A percentile compares a stretch with the other conserved stretches of the same genome.
phyloP scores from a whole-genome alignment of 2,888 invertebrate species.

The Dicycla oo region DNA sequence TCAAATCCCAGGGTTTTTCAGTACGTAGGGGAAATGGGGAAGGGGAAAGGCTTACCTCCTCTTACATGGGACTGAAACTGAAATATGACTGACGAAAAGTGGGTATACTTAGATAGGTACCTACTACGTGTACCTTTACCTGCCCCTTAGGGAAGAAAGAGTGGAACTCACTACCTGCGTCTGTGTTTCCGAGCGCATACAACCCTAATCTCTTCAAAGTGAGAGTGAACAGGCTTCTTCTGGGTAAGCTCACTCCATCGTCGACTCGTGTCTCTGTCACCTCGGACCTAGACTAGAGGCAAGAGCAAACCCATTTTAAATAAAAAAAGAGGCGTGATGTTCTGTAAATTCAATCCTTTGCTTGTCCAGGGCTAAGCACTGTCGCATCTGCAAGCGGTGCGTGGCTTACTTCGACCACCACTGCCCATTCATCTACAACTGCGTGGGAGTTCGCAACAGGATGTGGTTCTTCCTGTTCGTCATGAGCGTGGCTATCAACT shows the following conservation, averaged over 20 bases:
- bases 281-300: too few species aligned
- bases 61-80: background rate
- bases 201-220: too few species aligned
- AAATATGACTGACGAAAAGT: background rate
- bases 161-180: too few species aligned
- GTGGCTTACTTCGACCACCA: constrained; percentile 98
- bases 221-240: too few species aligned
- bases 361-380: constrained; percentile 94
- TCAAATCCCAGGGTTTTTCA: background rate
- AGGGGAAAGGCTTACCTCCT: background rate
- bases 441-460: constrained; percentile 97
- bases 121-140: background rate
- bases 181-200: too few species aligned
- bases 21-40: too few species aligned
- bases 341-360: background rate
- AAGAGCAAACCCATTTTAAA: too few species aligned
- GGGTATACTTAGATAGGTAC: background rate
- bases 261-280: too few species aligned
- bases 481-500: constrained; percentile 96
- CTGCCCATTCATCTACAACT: constrained; percentile 98
- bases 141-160: background rate
- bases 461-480: constrained; percentile 98
- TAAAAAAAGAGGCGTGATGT: background rate
- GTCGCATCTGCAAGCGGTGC: constrained; percentile 97
- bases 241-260: too few species aligned